Conservation (phyloP, 2,113 vertebrate genomes). For the Raphicerus campestris region DNA sequence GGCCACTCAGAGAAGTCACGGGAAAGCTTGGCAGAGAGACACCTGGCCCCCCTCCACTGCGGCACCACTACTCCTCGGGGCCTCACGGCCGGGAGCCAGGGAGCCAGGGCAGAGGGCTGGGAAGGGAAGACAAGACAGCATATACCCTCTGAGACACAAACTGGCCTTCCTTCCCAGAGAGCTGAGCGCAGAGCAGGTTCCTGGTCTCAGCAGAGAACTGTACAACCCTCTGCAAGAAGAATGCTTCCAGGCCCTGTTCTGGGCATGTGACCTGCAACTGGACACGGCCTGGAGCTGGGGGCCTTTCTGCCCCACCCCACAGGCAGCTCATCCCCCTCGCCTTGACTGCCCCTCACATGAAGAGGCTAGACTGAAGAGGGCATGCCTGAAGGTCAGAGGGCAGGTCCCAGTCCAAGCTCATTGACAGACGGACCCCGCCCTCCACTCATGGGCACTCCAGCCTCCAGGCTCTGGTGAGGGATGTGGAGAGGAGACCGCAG, state of each 20-base stretch:
- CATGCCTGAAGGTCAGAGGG: not conserved
- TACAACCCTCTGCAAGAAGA: not conserved
- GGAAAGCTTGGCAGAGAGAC: not conserved
- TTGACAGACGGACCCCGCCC: not conserved
- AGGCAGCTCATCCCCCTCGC: not conserved
- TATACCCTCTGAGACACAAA: not conserved
- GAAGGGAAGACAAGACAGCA: conserved; percentile 9
- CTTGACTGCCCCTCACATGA: not conserved
- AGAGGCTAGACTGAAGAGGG: not conserved
- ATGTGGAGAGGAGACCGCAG: not conserved
- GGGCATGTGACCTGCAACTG: not conserved
- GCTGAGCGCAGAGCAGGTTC: not conserved
- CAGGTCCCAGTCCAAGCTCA: not conserved
- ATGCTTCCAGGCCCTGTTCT: not conserved
- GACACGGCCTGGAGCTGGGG: not conserved
- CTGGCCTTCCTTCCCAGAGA: not conserved
- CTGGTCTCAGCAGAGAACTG: not conserved
- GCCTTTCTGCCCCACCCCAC: not conserved
- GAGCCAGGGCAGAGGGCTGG: not conserved
- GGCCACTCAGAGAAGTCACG: conserved; percentile 29
- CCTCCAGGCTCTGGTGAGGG: not conserved
- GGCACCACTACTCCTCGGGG: not conserved
- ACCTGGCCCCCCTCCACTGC: not conserved
- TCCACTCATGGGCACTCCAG: not conserved
- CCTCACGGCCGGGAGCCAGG: not conserved